Percentiles rank a stretch among this genome's conserved stretches.
These are phyloP conservation scores for Drosophila equinoxialis DNA, from an alignment of 1,140 invertebrate genomes.

Conservation along the genomic window DNA sequence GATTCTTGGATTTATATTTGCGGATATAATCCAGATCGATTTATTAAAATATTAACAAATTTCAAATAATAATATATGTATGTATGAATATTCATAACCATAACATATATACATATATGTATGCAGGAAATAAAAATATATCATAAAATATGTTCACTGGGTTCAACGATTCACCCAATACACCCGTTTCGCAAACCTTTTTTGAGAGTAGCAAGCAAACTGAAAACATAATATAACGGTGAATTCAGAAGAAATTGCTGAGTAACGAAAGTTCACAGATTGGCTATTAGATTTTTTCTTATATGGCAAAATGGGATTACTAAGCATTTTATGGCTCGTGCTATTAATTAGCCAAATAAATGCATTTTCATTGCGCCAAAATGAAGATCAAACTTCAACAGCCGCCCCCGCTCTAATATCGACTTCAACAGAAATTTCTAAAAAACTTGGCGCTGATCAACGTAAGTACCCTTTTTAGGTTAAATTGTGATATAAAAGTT, in stretches of 20 bases:
- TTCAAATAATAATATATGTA: too few relatives aligned
- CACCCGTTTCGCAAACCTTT: too few relatives aligned
- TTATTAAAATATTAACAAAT: too few relatives aligned
- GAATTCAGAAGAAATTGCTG: background rate
- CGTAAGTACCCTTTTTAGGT: slow-evolving; percentile 14
- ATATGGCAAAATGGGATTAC: slow-evolving; percentile 17
- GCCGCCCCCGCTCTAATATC: slow-evolving; percentile 10
- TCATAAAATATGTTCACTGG: too few relatives aligned
- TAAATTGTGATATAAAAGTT: too few relatives aligned
- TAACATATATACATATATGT: too few relatives aligned
- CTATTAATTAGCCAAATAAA: slow-evolving; percentile 12
- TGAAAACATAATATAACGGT: background rate
- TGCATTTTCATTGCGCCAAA: slow-evolving; percentile 52
- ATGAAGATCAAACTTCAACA: slow-evolving; percentile 15
- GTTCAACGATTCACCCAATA: too few relatives aligned
- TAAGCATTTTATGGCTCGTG: slow-evolving; percentile 29
- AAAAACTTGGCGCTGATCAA: slow-evolving; percentile 10
- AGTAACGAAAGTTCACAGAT: background rate
- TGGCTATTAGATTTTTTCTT: background rate
- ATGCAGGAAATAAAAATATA: too few relatives aligned
- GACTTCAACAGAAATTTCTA: background rate
- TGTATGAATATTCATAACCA: too few relatives aligned
- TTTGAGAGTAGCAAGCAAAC: too few relatives aligned
- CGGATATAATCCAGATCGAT: too few relatives aligned
- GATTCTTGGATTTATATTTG: too few relatives aligned